A percentile compares a stretch with the other conserved stretches of the same genome.
phyloP scores from a whole-genome alignment of 2,113 vertebrate genomes.

The Anoura caudifer region DNA sequence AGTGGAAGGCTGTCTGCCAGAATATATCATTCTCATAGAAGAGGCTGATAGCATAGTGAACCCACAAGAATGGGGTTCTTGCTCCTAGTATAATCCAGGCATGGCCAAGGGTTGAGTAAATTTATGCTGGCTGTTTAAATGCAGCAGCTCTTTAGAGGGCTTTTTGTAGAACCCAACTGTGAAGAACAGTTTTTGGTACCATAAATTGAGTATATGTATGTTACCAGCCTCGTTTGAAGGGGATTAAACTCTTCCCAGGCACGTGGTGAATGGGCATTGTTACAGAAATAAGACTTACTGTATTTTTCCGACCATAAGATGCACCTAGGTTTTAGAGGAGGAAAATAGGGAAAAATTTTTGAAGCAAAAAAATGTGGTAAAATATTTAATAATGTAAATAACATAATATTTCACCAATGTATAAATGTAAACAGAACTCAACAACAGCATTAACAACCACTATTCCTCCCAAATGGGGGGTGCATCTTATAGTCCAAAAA shows the following conservation, averaged over 20 bases:
- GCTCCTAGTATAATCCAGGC: background rate
- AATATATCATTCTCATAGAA: background rate
- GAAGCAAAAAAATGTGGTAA: too few species aligned
- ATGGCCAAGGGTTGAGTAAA: background rate
- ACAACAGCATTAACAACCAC: too few species aligned
- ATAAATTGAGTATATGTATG: background rate
- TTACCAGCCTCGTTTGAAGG: background rate
- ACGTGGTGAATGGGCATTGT: background rate
- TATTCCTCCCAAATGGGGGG: too few species aligned
- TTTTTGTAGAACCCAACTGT: background rate
- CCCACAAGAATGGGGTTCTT: background rate
- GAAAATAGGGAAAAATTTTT: too few species aligned
- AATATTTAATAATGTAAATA: too few species aligned
- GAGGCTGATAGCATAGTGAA: background rate
- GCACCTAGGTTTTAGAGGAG: too few species aligned
- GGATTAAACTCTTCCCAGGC: background rate
- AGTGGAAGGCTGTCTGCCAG: slow-evolving; percentile 25
- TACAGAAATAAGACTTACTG: slow-evolving; percentile 17
- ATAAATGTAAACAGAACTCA: too few species aligned
- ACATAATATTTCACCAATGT: too few species aligned
- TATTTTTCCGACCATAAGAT: too few species aligned
- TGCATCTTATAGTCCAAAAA: too few species aligned
- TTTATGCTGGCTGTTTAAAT: slow-evolving; percentile 32
- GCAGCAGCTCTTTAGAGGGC: background rate
- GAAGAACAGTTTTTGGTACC: background rate